Evolutionary conservation across 1,140 invertebrate genomes (phyloP), one percentile per base, ranked within the genome.

Genomic region (Scaptodrosophila lebanonensis): DNA sequence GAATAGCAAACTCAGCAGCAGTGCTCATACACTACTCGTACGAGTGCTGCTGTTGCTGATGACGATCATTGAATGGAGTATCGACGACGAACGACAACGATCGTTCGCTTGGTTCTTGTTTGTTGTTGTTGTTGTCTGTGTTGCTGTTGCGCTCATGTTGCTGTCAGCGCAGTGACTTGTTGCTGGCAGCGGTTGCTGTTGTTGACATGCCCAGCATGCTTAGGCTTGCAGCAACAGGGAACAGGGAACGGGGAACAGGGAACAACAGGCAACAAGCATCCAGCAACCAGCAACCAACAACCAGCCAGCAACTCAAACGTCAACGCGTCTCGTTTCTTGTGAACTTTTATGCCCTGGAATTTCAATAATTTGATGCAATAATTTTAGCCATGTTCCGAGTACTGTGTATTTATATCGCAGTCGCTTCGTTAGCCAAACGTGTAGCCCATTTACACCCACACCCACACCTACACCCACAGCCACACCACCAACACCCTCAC

Each of bases 201-300:
- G 83, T 85, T 77, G 70, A 85, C 83, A 83, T 83, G 83, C 77
- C 67, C 77, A 83, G 73, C 77, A 72, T 83, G 73, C 66, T 72
- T 73, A 65, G 58, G 58, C 70, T 63, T 61, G 66, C 73, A 71
- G 59, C 39, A 50, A 44, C 42, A 58, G 50, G 27, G 36, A 56
- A 27, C 27, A 44, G 12, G 8, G 29, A 15, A 60, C 25, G 16
- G 44, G 27, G 35, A 16, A 48, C 13, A 17, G 18, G 3, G 20
- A 47, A 13, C 32, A 17, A 13, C 17, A 36, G 6, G 8, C 30
- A 39, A 17, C 15, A 39, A 18, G 9, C 12, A 9, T 9, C 7
- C 5, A 9, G 27, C 45, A 56, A 54, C 15, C 59, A 64, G 40
- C 50, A 20, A 43, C 39, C 9, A 29, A 5, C 5, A 29, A 25